Conservation (phyloP, 2,888 invertebrate species). For the Melolontha melolontha region DNA sequence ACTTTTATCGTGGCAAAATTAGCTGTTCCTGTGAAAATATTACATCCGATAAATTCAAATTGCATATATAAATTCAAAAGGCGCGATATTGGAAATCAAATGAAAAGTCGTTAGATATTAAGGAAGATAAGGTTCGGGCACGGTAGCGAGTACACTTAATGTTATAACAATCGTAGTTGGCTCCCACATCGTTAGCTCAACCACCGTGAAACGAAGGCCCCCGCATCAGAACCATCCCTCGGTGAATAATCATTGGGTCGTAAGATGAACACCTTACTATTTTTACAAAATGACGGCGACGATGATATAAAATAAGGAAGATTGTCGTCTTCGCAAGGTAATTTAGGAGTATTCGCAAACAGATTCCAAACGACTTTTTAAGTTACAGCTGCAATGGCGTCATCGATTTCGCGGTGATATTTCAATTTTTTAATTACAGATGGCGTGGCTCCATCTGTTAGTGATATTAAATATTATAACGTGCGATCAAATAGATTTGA, state of each 20-base stretch:
- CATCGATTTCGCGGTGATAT: no score
- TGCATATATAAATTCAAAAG: constrained; percentile 35
- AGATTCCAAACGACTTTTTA: no score
- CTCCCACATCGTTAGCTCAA: constrained; percentile 48
- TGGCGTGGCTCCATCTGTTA: no score
- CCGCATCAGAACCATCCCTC: neutral
- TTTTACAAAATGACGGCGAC: neutral
- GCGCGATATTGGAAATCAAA: constrained; percentile 41
- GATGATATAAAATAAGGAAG: neutral
- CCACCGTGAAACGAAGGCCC: constrained; percentile 49
- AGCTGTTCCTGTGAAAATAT: constrained; percentile 35
- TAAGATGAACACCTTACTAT: constrained; percentile 1
- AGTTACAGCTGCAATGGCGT: no score
- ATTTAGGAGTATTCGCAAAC: no score
- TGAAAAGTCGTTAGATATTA: constrained; percentile 1
- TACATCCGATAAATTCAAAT: constrained; percentile 40
- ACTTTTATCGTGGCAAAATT: constrained; percentile 35
- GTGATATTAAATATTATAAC: no score
- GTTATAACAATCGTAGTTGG: constrained; percentile 47
- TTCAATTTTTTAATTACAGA: no score
- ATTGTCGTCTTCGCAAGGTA: no score
- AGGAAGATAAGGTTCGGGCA: constrained; percentile 10
- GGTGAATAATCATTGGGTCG: constrained; percentile 19
- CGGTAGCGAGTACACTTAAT: constrained; percentile 23
- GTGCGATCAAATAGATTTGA: no score